Base-by-base conservation (phyloP, 2,888 invertebrate genomes). In the Troides aeacus region DNA sequence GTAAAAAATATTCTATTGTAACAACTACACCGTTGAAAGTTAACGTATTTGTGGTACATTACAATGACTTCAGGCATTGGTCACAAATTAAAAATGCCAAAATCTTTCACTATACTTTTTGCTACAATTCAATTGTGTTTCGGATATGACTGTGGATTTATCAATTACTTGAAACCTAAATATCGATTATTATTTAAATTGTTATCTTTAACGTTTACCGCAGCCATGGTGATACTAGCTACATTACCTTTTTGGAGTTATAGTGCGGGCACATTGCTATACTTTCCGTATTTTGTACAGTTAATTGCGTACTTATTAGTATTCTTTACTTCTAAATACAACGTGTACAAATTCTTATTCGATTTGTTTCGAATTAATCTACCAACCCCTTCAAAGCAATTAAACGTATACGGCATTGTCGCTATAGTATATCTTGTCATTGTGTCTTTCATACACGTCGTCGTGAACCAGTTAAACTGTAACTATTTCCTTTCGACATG, bases 121-220 rank as follows among this genome's bases (percentile, higher is more conserved):
- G n/a, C n/a, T 36, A 8, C 39, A 36, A 21, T 61, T 18, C 61
- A 61, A 21, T 39, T 61, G 39, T 61, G 61, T 39, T 61, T 61
- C n/a, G 61, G 61, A 2, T 61, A 36, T n/a, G 61, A 61, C 4
- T 61, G 39, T 39, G 61, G 61, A n/a, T 61, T 61, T 21, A 18
- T n/a, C 3, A 12, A 61, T 61, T 39, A 61, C 10, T n/a, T 61
- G n/a, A 6, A 61, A 42, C n/a, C 42, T n/a, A 61, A 39, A n/a
- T 30, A 61, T 61, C 36, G 39, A 39, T n/a, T 7, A 10, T 0
- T 61, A 5, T 30, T 61, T 8, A 61, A 39, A 21, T n/a, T 39
- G 6, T n/a, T 39, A 18, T 61, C 42, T 18, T 39, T 39, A 39
- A 61, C 36, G 4, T n/a, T 39, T 10, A n/a, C 61, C n/a, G 17